phyloP scores from a whole-genome alignment of 2,797 vertebrate genomes.

The Coreius guichenoti region DNA sequence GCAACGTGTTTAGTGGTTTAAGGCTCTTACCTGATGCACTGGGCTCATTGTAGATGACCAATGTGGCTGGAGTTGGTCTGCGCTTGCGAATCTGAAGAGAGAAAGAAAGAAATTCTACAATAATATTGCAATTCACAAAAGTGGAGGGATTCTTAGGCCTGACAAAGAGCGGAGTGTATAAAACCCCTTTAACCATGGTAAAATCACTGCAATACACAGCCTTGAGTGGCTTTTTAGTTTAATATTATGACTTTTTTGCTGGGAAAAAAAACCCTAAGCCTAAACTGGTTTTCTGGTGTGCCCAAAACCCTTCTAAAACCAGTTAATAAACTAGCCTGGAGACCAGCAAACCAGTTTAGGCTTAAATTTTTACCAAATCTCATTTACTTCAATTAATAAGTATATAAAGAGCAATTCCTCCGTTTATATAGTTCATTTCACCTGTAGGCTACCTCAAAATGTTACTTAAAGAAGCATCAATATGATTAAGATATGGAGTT shows the following conservation, averaged over 20 bases:
- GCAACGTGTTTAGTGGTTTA: neutral
- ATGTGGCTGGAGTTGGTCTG: constrained; percentile 87
- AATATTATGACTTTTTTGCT: neutral
- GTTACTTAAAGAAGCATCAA: neutral
- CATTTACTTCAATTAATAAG: neutral
- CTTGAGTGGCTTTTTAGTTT: neutral
- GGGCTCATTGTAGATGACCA: constrained; percentile 87
- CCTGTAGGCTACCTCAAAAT: neutral
- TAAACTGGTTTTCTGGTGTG: neutral
- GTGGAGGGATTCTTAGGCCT: neutral
- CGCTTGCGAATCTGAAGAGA: constrained; percentile 86
- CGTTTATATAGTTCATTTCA: neutral
- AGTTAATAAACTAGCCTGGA: neutral
- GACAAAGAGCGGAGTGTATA: neutral
- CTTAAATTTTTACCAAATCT: neutral
- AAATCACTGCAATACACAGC: neutral
- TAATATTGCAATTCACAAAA: neutral
- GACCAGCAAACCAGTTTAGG: neutral
- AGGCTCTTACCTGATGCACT: constrained; percentile 78
- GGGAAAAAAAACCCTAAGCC: neutral
- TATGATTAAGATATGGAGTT: neutral
- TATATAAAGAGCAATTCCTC: neutral
- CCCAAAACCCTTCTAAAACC: neutral
- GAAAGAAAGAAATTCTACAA: constrained; percentile 30
- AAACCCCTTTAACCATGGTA: neutral